phyloP scores from a whole-genome alignment of 2,797 vertebrate species.

The Clarias platycephalus region DNA sequence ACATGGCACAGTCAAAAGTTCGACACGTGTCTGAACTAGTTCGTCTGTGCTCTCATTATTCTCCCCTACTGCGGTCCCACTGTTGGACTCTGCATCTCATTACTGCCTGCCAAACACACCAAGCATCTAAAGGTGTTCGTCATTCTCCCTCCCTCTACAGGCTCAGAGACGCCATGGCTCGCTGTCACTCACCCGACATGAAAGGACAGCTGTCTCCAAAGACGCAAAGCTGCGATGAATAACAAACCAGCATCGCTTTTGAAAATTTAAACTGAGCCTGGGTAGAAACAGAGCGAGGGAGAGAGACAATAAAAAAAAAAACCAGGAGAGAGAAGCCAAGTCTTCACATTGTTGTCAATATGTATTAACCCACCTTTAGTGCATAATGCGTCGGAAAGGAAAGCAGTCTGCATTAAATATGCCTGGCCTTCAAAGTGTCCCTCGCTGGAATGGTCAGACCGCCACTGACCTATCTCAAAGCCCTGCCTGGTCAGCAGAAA shows the following conservation, averaged over 20 bases:
- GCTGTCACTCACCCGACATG: conserved; percentile 51
- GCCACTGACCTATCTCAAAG: conserved; percentile 25
- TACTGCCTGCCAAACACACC: conserved; percentile 46
- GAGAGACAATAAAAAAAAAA: background rate
- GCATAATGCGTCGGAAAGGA: conserved; percentile 17
- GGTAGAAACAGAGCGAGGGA: background rate
- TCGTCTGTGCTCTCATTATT: conserved; percentile 57
- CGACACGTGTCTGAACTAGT: conserved; percentile 62
- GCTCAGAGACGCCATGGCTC: conserved; percentile 37
- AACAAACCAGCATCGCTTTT: conserved; percentile 46
- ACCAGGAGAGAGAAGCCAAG: conserved; percentile 16
- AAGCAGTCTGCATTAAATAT: conserved; percentile 50
- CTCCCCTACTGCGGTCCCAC: conserved; percentile 46
- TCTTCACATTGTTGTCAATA: conserved; percentile 36
- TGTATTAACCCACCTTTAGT: conserved; percentile 48
- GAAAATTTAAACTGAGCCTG: conserved; percentile 47
- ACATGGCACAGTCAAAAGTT: conserved; percentile 56
- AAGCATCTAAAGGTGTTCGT: conserved; percentile 53
- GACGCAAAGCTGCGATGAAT: conserved; percentile 49
- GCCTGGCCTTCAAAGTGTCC: conserved; percentile 47
- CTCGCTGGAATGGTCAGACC: conserved; percentile 30
- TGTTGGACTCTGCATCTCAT: conserved; percentile 58
- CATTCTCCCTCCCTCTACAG: conserved; percentile 28
- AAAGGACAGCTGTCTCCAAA: conserved; percentile 58
- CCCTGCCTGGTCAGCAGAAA: conserved; percentile 36